These are phyloP conservation scores for Notospermus geniculatus DNA, from an alignment of 1,140 invertebrate species.

Conservation along the genomic window DNA sequence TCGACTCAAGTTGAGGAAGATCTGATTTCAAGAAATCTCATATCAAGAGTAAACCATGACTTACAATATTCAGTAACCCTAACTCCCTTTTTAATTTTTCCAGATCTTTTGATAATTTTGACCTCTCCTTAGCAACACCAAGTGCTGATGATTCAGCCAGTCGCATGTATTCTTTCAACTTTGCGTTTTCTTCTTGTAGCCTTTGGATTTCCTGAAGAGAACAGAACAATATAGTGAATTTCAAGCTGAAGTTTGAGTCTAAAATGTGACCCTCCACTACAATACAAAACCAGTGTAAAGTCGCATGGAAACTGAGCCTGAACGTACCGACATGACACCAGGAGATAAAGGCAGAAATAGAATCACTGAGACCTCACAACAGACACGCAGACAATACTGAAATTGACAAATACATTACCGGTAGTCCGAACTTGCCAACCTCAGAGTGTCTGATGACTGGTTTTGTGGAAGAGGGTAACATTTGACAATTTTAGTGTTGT, in stretches of 20 bases:
- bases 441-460: no score
- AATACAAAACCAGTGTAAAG: no score
- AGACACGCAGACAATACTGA: no score
- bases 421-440: no score
- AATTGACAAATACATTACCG: not conserved
- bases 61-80: not conserved
- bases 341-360: no score
- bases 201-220: slow-evolving; percentile 56
- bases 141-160: slow-evolving; percentile 8
- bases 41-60: not conserved
- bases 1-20: not conserved
- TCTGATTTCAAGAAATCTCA: no score
- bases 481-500: no score
- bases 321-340: no score
- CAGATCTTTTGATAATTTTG: slow-evolving; percentile 18
- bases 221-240: not conserved
- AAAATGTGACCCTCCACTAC: no score
- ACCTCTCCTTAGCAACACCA: not conserved
- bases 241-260: not conserved
- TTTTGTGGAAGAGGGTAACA: not conserved
- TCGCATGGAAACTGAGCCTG: no score
- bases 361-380: no score
- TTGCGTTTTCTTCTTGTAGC: slow-evolving; percentile 56
- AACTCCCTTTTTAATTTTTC: slow-evolving; percentile 15
- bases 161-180: slow-evolving; percentile 34